Conservation (phyloP, 2,797 vertebrate species). For the Enteromius paludinosus region DNA sequence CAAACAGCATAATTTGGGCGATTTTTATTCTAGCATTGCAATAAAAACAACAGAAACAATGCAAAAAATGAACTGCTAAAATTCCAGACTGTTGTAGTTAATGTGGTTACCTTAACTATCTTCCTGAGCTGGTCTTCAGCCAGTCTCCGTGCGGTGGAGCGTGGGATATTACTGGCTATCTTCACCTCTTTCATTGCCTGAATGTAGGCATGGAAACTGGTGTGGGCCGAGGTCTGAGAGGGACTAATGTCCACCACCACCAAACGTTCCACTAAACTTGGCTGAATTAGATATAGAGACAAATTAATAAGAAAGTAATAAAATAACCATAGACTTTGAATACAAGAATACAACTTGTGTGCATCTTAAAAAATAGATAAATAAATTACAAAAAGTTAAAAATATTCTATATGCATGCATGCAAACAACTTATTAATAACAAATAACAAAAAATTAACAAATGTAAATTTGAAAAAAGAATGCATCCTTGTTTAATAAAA, state of each 20-base stretch:
- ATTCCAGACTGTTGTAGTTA: not conserved
- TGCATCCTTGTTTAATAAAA: not conserved
- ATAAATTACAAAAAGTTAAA: not conserved
- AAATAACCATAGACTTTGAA: not conserved
- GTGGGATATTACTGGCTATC: constrained; percentile 82
- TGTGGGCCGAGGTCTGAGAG: constrained; percentile 63
- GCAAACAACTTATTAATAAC: no score
- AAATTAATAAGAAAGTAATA: not conserved
- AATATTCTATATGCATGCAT: not conserved
- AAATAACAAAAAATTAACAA: no score
- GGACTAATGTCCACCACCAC: constrained; percentile 92
- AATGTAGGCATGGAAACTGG: constrained; percentile 82
- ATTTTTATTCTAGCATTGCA: not conserved
- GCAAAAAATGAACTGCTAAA: not conserved
- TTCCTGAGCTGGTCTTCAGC: constrained; percentile 86
- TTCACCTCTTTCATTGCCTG: constrained; percentile 85
- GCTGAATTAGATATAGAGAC: constrained; percentile 69
- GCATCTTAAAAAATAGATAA: not conserved
- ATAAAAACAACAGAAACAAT: not conserved
- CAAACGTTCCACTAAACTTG: constrained; percentile 87
- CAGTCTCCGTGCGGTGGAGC: constrained; percentile 86
- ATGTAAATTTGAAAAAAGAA: not conserved
- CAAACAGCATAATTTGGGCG: not conserved
- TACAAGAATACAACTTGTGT: not conserved
- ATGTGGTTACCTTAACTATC: constrained; percentile 78